Evolutionary conservation across 2,797 vertebrate genomes (phyloP), one percentile per base, ranked within the genome.

Genomic region (Hydrolagus colliei): DNA sequence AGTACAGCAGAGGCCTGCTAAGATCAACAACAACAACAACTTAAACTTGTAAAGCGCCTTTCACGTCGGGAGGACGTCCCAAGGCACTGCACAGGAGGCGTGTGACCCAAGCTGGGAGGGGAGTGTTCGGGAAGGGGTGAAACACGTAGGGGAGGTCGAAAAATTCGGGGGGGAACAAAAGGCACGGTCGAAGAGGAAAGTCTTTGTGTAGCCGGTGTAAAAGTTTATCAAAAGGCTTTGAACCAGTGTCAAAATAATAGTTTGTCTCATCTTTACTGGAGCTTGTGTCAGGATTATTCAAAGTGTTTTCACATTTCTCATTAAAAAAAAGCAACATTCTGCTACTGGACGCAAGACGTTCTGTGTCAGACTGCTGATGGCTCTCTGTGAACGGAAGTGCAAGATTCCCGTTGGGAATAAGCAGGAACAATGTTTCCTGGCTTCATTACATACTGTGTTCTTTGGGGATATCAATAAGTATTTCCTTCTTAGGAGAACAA

Each of bases 341-440:
- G 35, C 1, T 8, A 32, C 35, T 67, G 14, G 22, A 12, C 75
- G n/a, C 16, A 77, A 41, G 41, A 8, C 73, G 35, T 27, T 61
- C 6, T 8, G 8, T 59, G 9, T 59, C 41, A 9, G n/a, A 77
- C 75, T 77, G 75, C 41, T 61, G 75, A 59, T 11, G 22, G 27
- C 27, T 75, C 11, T 18, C n/a, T 75, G 32, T 9, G 18, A 10
- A 10, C 59, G 41, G 18, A 61, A 77, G 18, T 77, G 52, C n/a
- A 52, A 77, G 41, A 16, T 20, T 59, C 35, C 11, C 12, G n/a
- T 10, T 59, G 74, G 18, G 74, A 76, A 7, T 59, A n/a, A 77
- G 41, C 18, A 61, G 18, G 41, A 77, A 77, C 9, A 20, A 77
- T 77, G 52, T 77, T 77, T 76, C 74, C 74, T 76, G 41, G 41